Evolutionary conservation across 2,888 invertebrate genomes (phyloP).

Genomic region (Aporophyla lueneburgensis): DNA sequence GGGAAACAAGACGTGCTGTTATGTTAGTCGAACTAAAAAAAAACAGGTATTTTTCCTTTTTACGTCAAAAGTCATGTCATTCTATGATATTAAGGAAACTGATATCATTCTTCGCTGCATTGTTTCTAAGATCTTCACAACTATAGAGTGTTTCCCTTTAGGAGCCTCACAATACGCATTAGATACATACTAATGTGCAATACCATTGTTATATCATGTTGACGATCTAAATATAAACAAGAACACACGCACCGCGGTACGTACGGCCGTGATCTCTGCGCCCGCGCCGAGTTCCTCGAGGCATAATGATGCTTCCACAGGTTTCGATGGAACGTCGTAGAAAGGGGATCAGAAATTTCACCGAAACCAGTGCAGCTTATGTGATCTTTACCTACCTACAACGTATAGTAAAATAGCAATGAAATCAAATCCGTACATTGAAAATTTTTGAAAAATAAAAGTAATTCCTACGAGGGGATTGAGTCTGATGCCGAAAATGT

Average conservation of each 20-base stretch:
- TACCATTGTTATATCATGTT: conserved; percentile 52
- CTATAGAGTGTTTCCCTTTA: conserved; percentile 22
- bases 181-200: conserved; percentile 54
- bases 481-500: not conserved
- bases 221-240: conserved; percentile 64
- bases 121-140: conserved; percentile 8
- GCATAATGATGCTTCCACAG: conserved; percentile 28
- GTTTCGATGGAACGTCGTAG: conserved; percentile 13
- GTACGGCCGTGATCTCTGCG: conserved; percentile 53
- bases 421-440: not conserved
- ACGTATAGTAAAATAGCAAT: not conserved
- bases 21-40: not conserved
- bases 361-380: not conserved
- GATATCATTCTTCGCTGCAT: not conserved
- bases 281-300: conserved; percentile 26
- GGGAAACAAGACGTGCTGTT: too few species aligned
- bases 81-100: not conserved
- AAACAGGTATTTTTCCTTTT: not conserved
- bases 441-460: not conserved
- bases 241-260: conserved; percentile 46
- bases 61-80: not conserved
- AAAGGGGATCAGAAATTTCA: not conserved
- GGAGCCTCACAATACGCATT: conserved; percentile 31
- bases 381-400: not conserved
- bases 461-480: not conserved